Percentiles rank a stretch among this genome's conserved stretches.
phyloP scores from a whole-genome alignment of 2,113 vertebrate genomes.

The Eubucco bourcierii region DNA sequence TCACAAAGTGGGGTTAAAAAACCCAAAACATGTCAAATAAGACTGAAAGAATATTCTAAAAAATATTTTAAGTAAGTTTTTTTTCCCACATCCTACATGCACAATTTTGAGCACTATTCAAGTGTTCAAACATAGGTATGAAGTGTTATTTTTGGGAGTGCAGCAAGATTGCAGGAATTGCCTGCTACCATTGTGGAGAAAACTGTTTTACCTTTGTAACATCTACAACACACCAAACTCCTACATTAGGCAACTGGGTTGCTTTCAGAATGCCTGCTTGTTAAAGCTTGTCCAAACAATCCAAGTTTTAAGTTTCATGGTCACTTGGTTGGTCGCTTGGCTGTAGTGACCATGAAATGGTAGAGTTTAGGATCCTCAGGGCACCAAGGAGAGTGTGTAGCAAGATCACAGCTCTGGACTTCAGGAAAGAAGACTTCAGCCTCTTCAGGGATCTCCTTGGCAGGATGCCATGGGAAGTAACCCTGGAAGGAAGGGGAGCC shows the following conservation, averaged over 20 bases:
- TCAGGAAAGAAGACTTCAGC: too few relatives aligned
- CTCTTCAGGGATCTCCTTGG: too few relatives aligned
- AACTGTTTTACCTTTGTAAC: background rate
- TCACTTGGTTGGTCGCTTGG: too few relatives aligned
- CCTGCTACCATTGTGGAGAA: fast-evolving
- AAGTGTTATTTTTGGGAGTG: background rate
- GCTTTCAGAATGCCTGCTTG: background rate
- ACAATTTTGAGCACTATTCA: background rate
- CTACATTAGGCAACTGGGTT: background rate
- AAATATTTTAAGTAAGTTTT: background rate
- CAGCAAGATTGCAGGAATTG: background rate
- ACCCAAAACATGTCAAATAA: background rate
- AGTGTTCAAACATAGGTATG: background rate
- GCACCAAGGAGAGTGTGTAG: too few relatives aligned
- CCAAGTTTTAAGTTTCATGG: background rate
- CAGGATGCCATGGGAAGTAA: too few relatives aligned
- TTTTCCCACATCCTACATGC: background rate
- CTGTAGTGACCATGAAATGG: too few relatives aligned
- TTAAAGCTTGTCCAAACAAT: background rate
- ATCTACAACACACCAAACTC: background rate
- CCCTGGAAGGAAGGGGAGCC: too few relatives aligned
- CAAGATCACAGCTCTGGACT: too few relatives aligned
- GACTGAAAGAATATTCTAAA: background rate
- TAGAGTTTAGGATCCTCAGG: too few relatives aligned
- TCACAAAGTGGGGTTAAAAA: background rate